These are phyloP conservation scores for Drosophila tripunctata DNA, from an alignment of 2,888 invertebrate species.

Conservation along the genomic window DNA sequence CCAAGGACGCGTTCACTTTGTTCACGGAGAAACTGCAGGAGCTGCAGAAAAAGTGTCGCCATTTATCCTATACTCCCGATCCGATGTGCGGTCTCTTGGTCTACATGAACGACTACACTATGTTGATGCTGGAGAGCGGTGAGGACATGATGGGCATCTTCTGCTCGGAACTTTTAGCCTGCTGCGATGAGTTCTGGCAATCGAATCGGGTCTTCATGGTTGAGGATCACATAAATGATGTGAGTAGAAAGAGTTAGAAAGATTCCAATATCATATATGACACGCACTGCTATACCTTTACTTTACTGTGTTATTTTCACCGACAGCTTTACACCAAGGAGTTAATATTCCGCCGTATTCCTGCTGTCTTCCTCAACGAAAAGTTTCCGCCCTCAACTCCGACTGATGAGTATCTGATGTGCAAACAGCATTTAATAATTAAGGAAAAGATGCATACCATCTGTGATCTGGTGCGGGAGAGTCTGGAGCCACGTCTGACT, in stretches of 20 bases:
- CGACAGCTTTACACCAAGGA: constrained; percentile 65
- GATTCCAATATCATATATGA: too few relatives aligned
- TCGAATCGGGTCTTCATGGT: constrained; percentile 69
- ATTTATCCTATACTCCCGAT: constrained; percentile 54
- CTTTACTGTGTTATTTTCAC: too few relatives aligned
- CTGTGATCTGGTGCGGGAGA: constrained; percentile 37
- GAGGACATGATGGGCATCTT: constrained; percentile 77
- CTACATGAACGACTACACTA: constrained; percentile 71
- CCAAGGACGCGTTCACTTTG: constrained; percentile 40
- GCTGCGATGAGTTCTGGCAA: constrained; percentile 54
- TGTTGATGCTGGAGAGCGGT: constrained; percentile 74
- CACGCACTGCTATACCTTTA: too few relatives aligned
- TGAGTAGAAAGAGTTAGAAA: constrained; percentile 18
- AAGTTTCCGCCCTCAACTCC: constrained; percentile 77
- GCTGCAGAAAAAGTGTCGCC: constrained; percentile 34
- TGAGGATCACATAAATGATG: constrained; percentile 72
- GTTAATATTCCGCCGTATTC: constrained; percentile 57
- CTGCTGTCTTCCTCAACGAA: constrained; percentile 71
- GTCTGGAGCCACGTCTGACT: not conserved
- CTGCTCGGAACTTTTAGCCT: constrained; percentile 44
- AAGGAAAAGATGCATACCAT: constrained; percentile 64
- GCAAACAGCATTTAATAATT: constrained; percentile 72
- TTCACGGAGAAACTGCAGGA: constrained; percentile 46
- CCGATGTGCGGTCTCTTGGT: constrained; percentile 69
- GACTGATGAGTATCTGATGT: constrained; percentile 73